These are phyloP conservation scores for Potamarius usumacintae DNA, from an alignment of 2,113 vertebrate genomes.

Conservation along the genomic window DNA sequence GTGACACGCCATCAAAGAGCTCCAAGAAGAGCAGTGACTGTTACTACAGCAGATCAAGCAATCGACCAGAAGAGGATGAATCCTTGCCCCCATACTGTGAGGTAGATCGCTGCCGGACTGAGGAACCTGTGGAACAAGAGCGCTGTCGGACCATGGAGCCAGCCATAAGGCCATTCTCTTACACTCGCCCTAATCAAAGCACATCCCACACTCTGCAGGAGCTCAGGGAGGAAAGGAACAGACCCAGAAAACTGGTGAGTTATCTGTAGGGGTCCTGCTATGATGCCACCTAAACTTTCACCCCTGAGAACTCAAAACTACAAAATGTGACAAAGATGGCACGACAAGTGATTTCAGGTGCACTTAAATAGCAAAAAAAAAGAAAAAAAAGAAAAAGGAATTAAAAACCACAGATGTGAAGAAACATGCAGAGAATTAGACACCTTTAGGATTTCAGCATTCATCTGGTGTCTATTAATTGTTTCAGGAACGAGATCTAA, in stretches of 20 bases:
- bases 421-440: background rate
- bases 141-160: conserved; percentile 63
- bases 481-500: background rate
- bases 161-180: conserved; percentile 70
- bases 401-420: background rate
- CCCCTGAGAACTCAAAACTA: background rate
- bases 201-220: conserved; percentile 79
- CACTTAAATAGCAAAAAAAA: background rate
- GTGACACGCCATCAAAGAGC: conserved; percentile 86
- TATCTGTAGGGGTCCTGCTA: conserved; percentile 62
- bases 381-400: too few species aligned
- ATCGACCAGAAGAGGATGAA: conserved; percentile 80
- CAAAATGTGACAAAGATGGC: background rate
- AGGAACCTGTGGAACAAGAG: conserved; percentile 47
- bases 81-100: conserved; percentile 88
- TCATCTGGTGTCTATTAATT: background rate
- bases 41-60: conserved; percentile 70
- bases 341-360: background rate
- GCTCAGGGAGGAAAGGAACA: conserved; percentile 85
- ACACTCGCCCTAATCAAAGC: conserved; percentile 78
- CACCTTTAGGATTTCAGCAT: background rate
- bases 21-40: conserved; percentile 76
- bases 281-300: background rate
- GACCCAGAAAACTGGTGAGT: conserved; percentile 87
- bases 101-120: conserved; percentile 71